Percentiles rank a stretch among this genome's conserved stretches.
phyloP scores from a whole-genome alignment of 1,140 invertebrate species.

The Drosophila mauritiana region DNA sequence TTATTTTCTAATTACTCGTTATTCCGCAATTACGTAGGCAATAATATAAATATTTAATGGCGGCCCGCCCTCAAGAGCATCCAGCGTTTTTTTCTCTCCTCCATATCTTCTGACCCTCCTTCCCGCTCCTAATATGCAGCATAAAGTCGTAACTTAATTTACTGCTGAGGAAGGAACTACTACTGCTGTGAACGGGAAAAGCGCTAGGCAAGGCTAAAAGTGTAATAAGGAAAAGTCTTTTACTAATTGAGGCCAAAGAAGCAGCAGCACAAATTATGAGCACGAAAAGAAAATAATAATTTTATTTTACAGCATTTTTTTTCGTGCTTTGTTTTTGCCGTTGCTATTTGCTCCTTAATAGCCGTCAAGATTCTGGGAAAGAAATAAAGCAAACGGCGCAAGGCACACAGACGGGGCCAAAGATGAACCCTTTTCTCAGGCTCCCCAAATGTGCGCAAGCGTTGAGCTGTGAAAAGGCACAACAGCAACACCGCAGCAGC shows the following conservation, averaged over 20 bases:
- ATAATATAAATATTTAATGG: conserved; percentile 32
- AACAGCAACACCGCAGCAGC: conserved; percentile 31
- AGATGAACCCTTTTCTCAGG: conserved; percentile 65
- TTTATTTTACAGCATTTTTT: conserved; percentile 65
- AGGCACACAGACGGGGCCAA: conserved; percentile 21
- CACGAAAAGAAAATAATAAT: conserved; percentile 82
- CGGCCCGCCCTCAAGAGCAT: neutral
- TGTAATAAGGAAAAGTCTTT: conserved; percentile 72
- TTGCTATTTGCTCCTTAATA: conserved; percentile 70
- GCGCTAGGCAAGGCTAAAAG: conserved; percentile 56
- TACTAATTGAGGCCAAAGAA: conserved; percentile 70
- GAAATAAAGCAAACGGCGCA: conserved; percentile 65
- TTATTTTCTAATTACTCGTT: conserved; percentile 7
- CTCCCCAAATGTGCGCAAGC: conserved; percentile 70
- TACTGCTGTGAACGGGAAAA: conserved; percentile 31
- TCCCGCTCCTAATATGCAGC: conserved; percentile 36
- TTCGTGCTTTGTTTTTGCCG: conserved; percentile 16
- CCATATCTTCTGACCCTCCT: neutral
- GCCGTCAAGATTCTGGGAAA: conserved; percentile 77
- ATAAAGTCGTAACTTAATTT: conserved; percentile 49
- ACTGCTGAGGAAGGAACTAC: conserved; percentile 17
- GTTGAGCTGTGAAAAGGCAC: conserved; percentile 81
- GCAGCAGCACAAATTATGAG: conserved; percentile 64
- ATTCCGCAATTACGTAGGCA: conserved; percentile 10
- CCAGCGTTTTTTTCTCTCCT: neutral